Base-by-base conservation (phyloP, 2,797 vertebrate species). In the Esox lucius region DNA sequence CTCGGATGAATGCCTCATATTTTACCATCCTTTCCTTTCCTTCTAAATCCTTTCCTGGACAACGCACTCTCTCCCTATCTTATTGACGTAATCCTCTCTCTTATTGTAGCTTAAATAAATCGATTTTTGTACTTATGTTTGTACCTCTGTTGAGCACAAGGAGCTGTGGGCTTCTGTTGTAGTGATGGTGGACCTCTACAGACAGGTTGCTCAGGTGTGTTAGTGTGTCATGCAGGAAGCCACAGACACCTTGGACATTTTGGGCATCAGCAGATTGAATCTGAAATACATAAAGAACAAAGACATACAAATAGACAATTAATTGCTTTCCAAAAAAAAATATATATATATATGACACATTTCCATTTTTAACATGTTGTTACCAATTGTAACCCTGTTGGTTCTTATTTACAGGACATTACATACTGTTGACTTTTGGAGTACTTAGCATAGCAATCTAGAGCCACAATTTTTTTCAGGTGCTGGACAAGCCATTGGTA, bases 401-500 rank as follows among this genome's bases (percentile, higher is more conserved):
- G 3, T 39, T 39, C 3, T 39, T 39, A 39, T 39, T 39, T 39
- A 39, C 35, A 39, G 35, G 35, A 39, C 3, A 39, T 39, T 39
- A 39, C 7, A 39, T 39, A 39, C 39, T 39, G 7, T 39, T 39
- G 35, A 39, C 35, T 67, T 33, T 5, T 33, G 65, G 9, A 26
- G 13, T 67, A 11, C 19, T 68, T 42, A 46, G 31, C 59, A 64
- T 42, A 64, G 39, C 59, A 46, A 64, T 42, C 13, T 73, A 73
- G 33, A n/a, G 48, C 70, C 3, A 69, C 39, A 65, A 70, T 71
- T 64, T 78, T 49, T 66, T 78, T 49, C 26, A 72, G 64, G 19
- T 72, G 73, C 12, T 61, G 78, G 12, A 68, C 73, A 68, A 79
- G 26, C 12, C 46, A 64, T 19, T 35, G 72, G 64, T 74, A 78